phyloP scores from a whole-genome alignment of 2,888 invertebrate genomes.

The Drosophila greeni region DNA sequence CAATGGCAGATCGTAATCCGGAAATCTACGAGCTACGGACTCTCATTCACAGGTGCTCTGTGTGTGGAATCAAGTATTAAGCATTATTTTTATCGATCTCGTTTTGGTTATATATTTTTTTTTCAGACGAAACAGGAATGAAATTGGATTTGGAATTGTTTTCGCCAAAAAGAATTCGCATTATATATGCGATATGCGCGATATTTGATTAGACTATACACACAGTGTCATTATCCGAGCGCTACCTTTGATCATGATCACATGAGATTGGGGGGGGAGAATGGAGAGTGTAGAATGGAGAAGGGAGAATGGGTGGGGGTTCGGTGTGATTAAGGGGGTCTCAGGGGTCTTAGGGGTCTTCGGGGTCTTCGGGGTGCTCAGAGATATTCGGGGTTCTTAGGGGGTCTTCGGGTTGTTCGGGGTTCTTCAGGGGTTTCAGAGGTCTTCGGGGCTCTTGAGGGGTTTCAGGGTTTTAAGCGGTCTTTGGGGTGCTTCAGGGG shows the following conservation, averaged over 20 bases:
- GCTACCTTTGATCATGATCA: conserved; percentile 49
- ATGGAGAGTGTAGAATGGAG: neutral
- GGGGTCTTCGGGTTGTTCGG: too few relatives aligned
- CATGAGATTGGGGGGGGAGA: neutral
- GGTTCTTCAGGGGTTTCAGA: too few relatives aligned
- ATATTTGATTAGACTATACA: conserved; percentile 24
- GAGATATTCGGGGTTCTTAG: too few relatives aligned
- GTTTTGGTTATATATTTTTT: conserved; percentile 27
- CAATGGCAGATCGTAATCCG: conserved; percentile 46
- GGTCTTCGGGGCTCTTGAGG: too few relatives aligned
- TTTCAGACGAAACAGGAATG: conserved; percentile 15
- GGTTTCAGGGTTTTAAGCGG: too few relatives aligned
- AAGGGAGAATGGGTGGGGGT: too few relatives aligned
- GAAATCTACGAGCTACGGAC: conserved; percentile 55
- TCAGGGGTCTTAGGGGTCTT: too few relatives aligned
- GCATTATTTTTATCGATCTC: conserved; percentile 11
- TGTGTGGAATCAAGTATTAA: conserved; percentile 10
- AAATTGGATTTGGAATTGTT: conserved; percentile 15
- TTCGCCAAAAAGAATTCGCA: conserved; percentile 55
- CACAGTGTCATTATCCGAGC: conserved; percentile 41
- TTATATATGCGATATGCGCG: conserved; percentile 34
- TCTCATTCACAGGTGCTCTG: conserved; percentile 52
- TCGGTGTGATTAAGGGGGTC: too few relatives aligned
- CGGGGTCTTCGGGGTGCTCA: too few relatives aligned
- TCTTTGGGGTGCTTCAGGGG: too few relatives aligned